Percentiles rank a stretch among this genome's conserved stretches.
These are phyloP conservation scores for Dynastes maya DNA, from an alignment of 2,888 invertebrate species.

Conservation along the genomic window DNA sequence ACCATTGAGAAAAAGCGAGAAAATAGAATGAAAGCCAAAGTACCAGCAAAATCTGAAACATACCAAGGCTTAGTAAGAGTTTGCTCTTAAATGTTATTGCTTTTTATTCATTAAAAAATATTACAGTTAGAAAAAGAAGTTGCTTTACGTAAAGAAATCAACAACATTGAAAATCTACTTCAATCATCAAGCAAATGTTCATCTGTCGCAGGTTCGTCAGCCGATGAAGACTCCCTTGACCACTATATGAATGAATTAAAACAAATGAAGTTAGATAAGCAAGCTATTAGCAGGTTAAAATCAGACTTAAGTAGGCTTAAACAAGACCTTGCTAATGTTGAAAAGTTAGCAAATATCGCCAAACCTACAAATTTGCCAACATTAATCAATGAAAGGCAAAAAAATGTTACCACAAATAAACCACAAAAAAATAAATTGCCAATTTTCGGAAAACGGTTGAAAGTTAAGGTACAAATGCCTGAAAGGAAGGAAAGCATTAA, in stretches of 20 bases:
- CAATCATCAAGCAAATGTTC: constrained; percentile 61
- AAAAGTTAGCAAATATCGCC: constrained; percentile 83
- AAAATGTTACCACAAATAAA: constrained; percentile 56
- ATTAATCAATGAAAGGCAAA: constrained; percentile 63
- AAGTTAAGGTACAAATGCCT: constrained; percentile 72
- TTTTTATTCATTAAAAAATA: constrained; percentile 24
- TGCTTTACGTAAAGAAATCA: constrained; percentile 72
- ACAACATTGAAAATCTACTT: constrained; percentile 75
- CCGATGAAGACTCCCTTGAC: constrained; percentile 84
- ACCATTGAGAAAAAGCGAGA: constrained; percentile 90
- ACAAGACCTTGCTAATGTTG: constrained; percentile 78
- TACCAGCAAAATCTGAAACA: constrained; percentile 76
- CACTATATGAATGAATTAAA: constrained; percentile 84
- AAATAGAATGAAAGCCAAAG: constrained; percentile 80
- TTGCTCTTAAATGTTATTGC: not conserved
- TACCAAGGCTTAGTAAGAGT: constrained; percentile 76
- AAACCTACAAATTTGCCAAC: constrained; percentile 79
- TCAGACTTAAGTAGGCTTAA: constrained; percentile 79
- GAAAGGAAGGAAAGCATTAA: constrained; percentile 58
- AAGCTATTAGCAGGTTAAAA: constrained; percentile 79
- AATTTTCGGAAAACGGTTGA: constrained; percentile 74
- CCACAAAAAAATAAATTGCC: constrained; percentile 69
- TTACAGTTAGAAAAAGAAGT: constrained; percentile 77
- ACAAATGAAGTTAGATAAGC: constrained; percentile 71
- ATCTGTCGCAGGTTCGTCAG: constrained; percentile 69